Conservation (phyloP, 30 jellyfish, hydroid and myxozoan genomes). For the Hydra vulgaris region DNA sequence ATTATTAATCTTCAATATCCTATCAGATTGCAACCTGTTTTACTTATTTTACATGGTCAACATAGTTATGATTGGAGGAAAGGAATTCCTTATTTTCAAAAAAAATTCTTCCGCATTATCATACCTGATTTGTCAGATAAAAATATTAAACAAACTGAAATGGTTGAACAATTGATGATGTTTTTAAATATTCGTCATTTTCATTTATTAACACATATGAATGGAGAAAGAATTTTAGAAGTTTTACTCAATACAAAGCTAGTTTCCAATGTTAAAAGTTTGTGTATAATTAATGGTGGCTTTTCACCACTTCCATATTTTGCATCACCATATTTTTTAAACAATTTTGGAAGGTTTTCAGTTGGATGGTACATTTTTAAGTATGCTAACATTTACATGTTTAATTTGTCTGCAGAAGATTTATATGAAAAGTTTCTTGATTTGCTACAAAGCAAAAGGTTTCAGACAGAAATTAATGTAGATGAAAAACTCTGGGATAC, state of each 20-base stretch:
- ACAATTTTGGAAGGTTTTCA: background rate
- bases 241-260: slow-evolving; percentile 6
- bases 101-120: background rate
- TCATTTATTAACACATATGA: slow-evolving; percentile 1
- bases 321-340: background rate
- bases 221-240: slow-evolving; percentile 1
- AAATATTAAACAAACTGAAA: background rate
- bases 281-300: slow-evolving; percentile 86
- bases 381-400: background rate
- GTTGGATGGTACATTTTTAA: background rate
- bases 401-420: background rate
- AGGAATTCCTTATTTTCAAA: background rate
- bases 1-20: background rate
- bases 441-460: background rate
- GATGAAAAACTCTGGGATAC: background rate
- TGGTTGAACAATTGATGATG: background rate
- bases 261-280: slow-evolving; percentile 36
- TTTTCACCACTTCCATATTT: background rate
- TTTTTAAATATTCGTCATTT: background rate
- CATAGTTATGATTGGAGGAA: slow-evolving; percentile 4
- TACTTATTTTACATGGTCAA: background rate
- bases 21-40: slow-evolving; percentile 1
- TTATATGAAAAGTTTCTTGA: background rate
- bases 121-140: slow-evolving; percentile 2
- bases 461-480: background rate